Base-by-base conservation (phyloP, 2,888 invertebrate species). In the Unio delphinus region DNA sequence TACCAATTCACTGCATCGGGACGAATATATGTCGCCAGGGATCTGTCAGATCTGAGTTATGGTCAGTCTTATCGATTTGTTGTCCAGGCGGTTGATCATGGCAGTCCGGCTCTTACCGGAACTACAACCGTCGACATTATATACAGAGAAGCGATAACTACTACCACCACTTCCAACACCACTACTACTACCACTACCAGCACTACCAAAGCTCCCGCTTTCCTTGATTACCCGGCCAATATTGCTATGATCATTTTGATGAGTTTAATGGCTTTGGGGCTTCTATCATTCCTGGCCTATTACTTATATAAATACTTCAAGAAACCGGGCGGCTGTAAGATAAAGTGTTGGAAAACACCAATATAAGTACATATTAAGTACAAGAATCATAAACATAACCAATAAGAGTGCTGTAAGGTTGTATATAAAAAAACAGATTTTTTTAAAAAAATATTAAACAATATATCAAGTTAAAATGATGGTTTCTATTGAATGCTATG, bases 91-190 rank as follows among this genome's bases (percentile, higher is more conserved):
- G 66, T 61, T 6, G 80, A 80, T 63, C 66, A 72, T 28, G 79
- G 80, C 4, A 64, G 60, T 1, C 76, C 79, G 1, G 20, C 73
- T 1, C 64, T 75, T 6, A 67, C 76, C 1, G 69, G 72, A 11
- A 71, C 73, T 8, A 71, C 74, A 15, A 73, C 69, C 18, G 67
- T 80, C 7, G 75, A 78, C 57, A 67, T 80, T 17, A 65, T 80
- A 6, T 80, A 70, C 65, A 68, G 57, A 67, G 78, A 45, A 11
- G 0, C 11, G 8, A 45, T 2, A 45, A 63, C 67, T 1, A 64
- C 69, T 17, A 60, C 65, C 11, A 55, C 62, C 6, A 45, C 60
- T 18, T 45, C 59, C 3, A 23, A 23, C 23, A 30, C 55, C 8
- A 34, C 62, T 4, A 30, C 4, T 30, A 30, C 30, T 0, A 30